Evolutionary conservation across 2,888 invertebrate species (phyloP), one percentile per base, ranked within the genome.

Genomic region (Drosophila nigritarsus): DNA sequence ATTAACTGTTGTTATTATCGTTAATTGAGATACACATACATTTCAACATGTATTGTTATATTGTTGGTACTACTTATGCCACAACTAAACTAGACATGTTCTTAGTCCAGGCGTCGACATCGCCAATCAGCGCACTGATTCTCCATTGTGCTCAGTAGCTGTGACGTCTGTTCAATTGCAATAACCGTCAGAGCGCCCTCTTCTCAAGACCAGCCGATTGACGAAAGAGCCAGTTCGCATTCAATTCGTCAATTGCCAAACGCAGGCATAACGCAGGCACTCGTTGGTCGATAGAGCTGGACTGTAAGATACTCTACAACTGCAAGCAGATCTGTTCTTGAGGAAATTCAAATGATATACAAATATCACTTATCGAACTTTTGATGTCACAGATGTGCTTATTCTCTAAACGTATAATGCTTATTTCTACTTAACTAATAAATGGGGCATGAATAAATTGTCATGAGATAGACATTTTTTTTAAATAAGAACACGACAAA

Each of bases 1-100:
- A 73, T 90, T 75, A 82, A 75, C 75, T 58, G 67, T 60, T 68
- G 88, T 85, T 88, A 82, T 82, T 85, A 82, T 80, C 88, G 78
- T 74, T 85, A 85, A 90, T 86, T 89, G 85, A 75, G 76, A 59
- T 70, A 58, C 68, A 78, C 73, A 62, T 18, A 59, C 49, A 77
- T 70, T 61, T 63, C 73, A 69, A 63, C 18, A 59, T 45, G 59
- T 51, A 11, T 48, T 24, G 78, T 68, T 61, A 70, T 62, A 50
- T 56, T 49, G 66, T 32, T 54, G 29, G 70, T 65, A 78, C 63
- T 66, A 71, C 61, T 74, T 68, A 55, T 66, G 56, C 54, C 55
- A 66, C 9, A 72, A 74, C 81, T 63, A 80, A 55, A 77, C 64
- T 67, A 71, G 59, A 61, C 50, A 55, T 54, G 49, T 54, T 64